Evolutionary conservation across 2,797 vertebrate genomes (phyloP), one percentile per base, ranked within the genome.

Genomic region (Furcifer pardalis): DNA sequence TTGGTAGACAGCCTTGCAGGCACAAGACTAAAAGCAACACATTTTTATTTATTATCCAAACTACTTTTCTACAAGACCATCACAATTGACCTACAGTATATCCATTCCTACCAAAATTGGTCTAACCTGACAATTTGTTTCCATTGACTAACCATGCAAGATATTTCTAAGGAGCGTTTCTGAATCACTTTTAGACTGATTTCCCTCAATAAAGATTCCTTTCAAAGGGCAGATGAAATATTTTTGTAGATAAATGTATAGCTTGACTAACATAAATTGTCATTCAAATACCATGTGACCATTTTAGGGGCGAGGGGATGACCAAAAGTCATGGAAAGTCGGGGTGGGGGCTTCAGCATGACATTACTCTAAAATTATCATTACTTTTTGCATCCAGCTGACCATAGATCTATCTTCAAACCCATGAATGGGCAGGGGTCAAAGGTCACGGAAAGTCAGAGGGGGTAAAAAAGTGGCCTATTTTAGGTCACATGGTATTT

Each of bases 1-100:
- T 7, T 7, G 44, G 37, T 76, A 30, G 0, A 7, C 7, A 56
- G 82, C 60, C 42, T 74, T 40, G 63, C 5, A 13, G 9, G 7
- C 15, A 19, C 17, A 10, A 25, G 12, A 30, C 10, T 27, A n/a
- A 66, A 71, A 0, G 1, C 2, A 56, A 89, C 81, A 40, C 3
- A 42, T 19, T 44, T 74, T 79, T 71, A 52, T 82, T 85, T 81
- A 77, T 81, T 81, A 72, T 0, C 21, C 32, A 30, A 79, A 65
- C 56, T 84, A 76, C 44, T 40, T 77, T 23, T 66, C 35, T 72
- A 30, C 72, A 52, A 27, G 35, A 42, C 52, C 23, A 71, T 86
- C 12, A 21, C 79, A 52, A 69, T n/a, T 60, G 68, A 79, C 84
- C 2, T 5, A n/a, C n/a, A n/a, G n/a, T n/a, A 68, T 8, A 2